These are phyloP conservation scores for Ganaspis sp. DNA, from an alignment of 1,140 invertebrate genomes.

Conservation along the genomic window DNA sequence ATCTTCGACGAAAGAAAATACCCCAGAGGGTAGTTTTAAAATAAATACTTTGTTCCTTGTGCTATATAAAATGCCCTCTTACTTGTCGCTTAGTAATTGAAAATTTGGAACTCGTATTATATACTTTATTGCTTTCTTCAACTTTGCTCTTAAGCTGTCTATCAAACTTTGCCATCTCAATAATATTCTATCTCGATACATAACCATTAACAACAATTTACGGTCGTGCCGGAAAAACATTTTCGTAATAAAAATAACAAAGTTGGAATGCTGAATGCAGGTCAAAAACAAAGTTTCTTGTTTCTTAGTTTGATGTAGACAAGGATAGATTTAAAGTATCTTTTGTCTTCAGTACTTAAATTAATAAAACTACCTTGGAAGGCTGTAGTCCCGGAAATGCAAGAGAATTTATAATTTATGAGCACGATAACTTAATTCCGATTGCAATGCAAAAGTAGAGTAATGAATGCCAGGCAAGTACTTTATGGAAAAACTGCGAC, in stretches of 20 bases:
- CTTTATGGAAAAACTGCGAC: conserved; percentile 51
- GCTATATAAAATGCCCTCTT: not conserved
- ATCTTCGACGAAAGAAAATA: conserved; percentile 26
- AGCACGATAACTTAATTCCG: conserved; percentile 47
- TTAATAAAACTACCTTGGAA: not conserved
- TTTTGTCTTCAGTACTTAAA: not conserved
- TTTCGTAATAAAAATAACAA: not conserved
- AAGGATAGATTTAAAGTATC: conserved; percentile 33
- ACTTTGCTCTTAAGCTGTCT: not conserved
- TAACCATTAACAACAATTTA: conserved; percentile 5
- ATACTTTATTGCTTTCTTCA: not conserved
- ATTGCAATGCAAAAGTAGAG: conserved; percentile 45
- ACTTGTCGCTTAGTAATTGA: conserved; percentile 21
- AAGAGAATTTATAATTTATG: conserved; percentile 43
- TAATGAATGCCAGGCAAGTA: conserved; percentile 44
- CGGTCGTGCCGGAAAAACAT: not conserved
- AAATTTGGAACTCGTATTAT: not conserved
- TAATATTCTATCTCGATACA: conserved; percentile 5
- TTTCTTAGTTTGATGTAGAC: conserved; percentile 32
- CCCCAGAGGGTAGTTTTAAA: conserved; percentile 16
- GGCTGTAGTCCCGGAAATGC: conserved; percentile 28
- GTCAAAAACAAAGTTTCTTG: not conserved
- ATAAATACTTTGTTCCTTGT: conserved; percentile 22
- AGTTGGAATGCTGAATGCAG: too few species aligned
- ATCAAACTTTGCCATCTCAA: not conserved